Evolutionary conservation across 35 echinoderm and acorn worm genomes (phyloP).

Genomic region (Hemicentrotus pulcherrimus): DNA sequence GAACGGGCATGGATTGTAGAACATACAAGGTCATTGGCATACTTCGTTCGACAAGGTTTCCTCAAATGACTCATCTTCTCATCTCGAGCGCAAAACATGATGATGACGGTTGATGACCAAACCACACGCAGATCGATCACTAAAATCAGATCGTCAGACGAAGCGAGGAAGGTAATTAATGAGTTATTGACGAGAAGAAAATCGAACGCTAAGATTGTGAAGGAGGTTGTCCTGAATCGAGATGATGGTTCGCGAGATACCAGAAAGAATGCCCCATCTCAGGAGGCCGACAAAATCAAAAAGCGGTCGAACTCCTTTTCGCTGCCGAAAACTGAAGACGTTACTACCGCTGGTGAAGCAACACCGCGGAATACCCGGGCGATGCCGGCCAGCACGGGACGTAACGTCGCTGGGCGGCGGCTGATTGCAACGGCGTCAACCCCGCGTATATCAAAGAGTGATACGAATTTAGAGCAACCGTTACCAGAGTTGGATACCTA

Average conservation of each 20-base stretch:
- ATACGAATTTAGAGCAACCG: slow-evolving; percentile 4
- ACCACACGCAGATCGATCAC: slow-evolving; percentile 8
- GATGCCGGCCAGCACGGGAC: background rate
- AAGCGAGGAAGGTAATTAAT: slow-evolving; percentile 33
- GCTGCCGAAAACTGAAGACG: background rate
- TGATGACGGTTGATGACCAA: slow-evolving; percentile 6
- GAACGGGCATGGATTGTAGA: background rate
- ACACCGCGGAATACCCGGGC: background rate
- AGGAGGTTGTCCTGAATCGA: background rate
- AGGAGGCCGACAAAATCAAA: background rate
- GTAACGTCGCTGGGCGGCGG: background rate
- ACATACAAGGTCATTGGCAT: background rate
- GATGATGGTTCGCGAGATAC: background rate
- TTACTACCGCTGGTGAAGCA: background rate
- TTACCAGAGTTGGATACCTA: background rate
- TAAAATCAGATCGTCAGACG: background rate
- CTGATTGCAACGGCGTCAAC: background rate
- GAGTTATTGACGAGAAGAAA: slow-evolving; percentile 21
- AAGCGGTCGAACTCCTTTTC: background rate
- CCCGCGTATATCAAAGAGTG: background rate
- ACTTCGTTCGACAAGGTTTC: background rate
- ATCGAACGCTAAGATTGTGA: background rate
- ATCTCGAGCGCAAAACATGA: background rate
- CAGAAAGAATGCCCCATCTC: background rate
- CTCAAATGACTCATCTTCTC: background rate